Evolutionary conservation across 2,797 vertebrate genomes (phyloP), one percentile per base, ranked within the genome.

Genomic region (Acanthurus tractus): DNA sequence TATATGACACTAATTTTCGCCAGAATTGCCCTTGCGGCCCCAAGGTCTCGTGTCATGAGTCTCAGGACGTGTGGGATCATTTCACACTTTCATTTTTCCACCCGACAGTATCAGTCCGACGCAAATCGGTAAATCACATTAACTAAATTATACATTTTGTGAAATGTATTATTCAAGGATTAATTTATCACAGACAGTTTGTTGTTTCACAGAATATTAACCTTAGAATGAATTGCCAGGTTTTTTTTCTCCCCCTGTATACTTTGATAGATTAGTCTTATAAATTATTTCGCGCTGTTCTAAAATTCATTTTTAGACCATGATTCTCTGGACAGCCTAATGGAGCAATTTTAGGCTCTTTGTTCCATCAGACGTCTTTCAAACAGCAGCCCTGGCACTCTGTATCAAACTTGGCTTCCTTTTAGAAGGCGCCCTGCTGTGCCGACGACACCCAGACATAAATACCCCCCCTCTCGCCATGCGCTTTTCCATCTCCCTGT

Each of bases 111-210:
- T 74, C 77, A 64, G 54, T 88, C 82, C 70, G 76, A 76, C 73
- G 69, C 44, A 81, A 80, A 93, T 80, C 56, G 12, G 70, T 76
- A 73, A 89, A 90, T 89, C 76, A 72, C 55, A 80, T 82, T 72
- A 87, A 82, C 89, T 93, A 78, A 94, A 93, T 93, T 89, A 92
- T 93, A 86, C 78, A 93, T 93, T 89, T 85, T 61, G 55, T 49
- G 17, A 86, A 69, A 92, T 92, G 88, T 84, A 92, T 93, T 90
- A 93, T 93, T 93, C 79, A 92, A 76, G 63, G 73, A 85, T 85
- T 88, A 78, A 93, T 93, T 89, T 89, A 79, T 92, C 82, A 74
- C 63, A 77, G 86, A 72, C 83, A 59, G 85, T 87, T 92, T 92
- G 91, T 92, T 90, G 81, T 88, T 92, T 84, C 85, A 80, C 85